These are phyloP conservation scores for Furcifer pardalis DNA, from an alignment of 2,797 vertebrate species.

Conservation along the genomic window DNA sequence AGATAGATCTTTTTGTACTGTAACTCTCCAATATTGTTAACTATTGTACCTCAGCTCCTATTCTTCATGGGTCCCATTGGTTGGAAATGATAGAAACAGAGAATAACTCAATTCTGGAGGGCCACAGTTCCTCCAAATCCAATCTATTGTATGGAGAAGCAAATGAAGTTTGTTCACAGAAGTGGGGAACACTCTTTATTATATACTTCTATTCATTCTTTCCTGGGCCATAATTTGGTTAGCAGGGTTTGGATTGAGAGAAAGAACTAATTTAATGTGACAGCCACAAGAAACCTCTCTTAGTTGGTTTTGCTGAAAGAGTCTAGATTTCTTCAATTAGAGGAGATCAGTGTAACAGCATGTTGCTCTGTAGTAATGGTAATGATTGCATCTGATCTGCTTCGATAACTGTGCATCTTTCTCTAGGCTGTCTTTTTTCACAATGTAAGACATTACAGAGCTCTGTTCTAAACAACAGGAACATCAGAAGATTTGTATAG, in stretches of 20 bases:
- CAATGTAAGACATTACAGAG: not conserved
- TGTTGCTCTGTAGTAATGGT: not conserved
- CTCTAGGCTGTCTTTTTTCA: not conserved
- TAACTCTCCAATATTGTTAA: no score
- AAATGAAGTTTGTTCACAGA: not conserved
- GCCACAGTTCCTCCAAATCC: not conserved
- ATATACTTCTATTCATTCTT: not conserved
- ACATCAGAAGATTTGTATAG: not conserved
- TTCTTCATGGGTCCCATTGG: not conserved
- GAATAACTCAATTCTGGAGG: not conserved
- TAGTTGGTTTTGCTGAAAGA: slow-evolving; percentile 5
- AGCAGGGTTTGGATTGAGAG: not conserved
- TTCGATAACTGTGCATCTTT: slow-evolving; percentile 11
- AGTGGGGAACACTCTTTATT: not conserved
- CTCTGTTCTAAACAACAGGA: slow-evolving; percentile 1
- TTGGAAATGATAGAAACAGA: not conserved
- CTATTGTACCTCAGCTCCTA: not conserved
- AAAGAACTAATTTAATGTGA: slow-evolving; percentile 26
- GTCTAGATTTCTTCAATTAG: slow-evolving; percentile 6
- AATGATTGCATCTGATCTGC: slow-evolving; percentile 10
- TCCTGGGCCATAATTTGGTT: not conserved
- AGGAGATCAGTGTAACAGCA: slow-evolving; percentile 1
- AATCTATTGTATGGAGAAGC: not conserved
- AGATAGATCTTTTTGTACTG: no score
- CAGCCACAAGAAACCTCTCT: slow-evolving; percentile 17